A percentile compares a stretch with the other conserved stretches of the same genome.
These are phyloP conservation scores for Phortica okadai DNA, from an alignment of 2,888 invertebrate genomes.

Conservation along the genomic window DNA sequence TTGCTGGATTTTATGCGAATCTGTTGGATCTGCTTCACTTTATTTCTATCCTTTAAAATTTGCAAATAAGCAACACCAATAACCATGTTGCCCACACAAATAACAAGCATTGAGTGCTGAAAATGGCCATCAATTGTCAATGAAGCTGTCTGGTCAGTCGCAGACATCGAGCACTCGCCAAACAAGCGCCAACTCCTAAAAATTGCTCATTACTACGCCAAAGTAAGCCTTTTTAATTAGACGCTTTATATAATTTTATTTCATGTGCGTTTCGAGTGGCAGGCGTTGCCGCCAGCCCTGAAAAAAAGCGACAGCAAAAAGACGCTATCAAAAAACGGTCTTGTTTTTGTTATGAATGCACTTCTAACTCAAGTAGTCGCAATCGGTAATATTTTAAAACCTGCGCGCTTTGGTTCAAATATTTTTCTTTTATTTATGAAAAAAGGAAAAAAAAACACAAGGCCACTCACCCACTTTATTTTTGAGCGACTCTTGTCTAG, in stretches of 20 bases:
- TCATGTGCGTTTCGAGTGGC: slow-evolving; percentile 16
- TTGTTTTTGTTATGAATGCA: background rate
- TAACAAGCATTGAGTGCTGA: background rate
- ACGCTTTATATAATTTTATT: slow-evolving; percentile 56
- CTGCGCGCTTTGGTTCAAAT: slow-evolving; percentile 27
- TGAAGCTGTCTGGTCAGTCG: slow-evolving; percentile 6
- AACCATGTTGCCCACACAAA: background rate
- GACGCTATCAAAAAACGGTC: slow-evolving; percentile 11
- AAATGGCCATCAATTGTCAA: slow-evolving; percentile 7
- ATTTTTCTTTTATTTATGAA: slow-evolving; percentile 34
- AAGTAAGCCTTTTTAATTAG: slow-evolving; percentile 60
- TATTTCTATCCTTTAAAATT: too few relatives aligned
- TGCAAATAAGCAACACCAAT: background rate
- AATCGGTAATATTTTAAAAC: slow-evolving; percentile 30
- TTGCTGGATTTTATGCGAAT: too few relatives aligned
- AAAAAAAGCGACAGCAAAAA: slow-evolving; percentile 13
- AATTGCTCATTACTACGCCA: background rate
- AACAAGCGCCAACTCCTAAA: background rate
- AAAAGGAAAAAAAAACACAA: slow-evolving; percentile 28
- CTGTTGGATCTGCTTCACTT: too few relatives aligned
- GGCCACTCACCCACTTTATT: slow-evolving; percentile 43
- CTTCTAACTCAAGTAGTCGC: slow-evolving; percentile 33
- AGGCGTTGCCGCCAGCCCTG: background rate
- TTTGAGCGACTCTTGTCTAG: slow-evolving; percentile 4
- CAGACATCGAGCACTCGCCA: slow-evolving; percentile 7